Conservation (phyloP, 2,888 invertebrate species). For the Acholoe squamosa region DNA sequence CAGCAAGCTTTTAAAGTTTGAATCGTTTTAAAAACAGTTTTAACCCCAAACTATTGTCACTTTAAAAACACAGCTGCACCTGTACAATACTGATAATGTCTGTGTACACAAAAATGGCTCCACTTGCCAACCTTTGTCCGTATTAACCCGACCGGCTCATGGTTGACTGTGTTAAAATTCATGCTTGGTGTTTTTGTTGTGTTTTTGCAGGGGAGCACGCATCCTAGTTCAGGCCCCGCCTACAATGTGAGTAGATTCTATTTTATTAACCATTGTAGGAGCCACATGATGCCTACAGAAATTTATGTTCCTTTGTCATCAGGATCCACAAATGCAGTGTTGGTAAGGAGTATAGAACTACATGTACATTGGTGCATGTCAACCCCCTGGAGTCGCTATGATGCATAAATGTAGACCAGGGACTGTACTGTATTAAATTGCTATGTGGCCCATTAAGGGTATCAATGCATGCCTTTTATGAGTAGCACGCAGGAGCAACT, state of each 20-base stretch:
- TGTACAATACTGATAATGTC: not conserved
- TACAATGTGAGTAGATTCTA: not conserved
- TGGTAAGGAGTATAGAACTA: too few relatives aligned
- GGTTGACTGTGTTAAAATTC: not conserved
- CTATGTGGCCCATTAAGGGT: too few relatives aligned
- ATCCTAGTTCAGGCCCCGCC: slow-evolving; percentile 22
- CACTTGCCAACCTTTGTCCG: not conserved
- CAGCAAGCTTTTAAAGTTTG: not conserved
- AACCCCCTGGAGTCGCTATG: too few relatives aligned
- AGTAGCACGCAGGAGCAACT: not conserved
- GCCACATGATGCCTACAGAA: too few relatives aligned
- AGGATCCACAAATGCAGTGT: too few relatives aligned
- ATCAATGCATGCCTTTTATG: slow-evolving; percentile 9
- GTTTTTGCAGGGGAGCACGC: slow-evolving; percentile 43
- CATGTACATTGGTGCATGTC: too few relatives aligned
- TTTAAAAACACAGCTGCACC: not conserved
- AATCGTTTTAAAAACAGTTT: not conserved
- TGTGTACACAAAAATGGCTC: not conserved
- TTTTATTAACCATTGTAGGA: too few relatives aligned
- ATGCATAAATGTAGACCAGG: too few relatives aligned
- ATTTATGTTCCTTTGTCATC: too few relatives aligned
- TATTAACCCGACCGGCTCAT: not conserved
- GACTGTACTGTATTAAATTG: too few relatives aligned
- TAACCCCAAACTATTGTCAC: not conserved
- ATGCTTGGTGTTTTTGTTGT: not conserved